phyloP scores from a whole-genome alignment of 2,888 invertebrate genomes.

The Theodoxus fluviatilis region DNA sequence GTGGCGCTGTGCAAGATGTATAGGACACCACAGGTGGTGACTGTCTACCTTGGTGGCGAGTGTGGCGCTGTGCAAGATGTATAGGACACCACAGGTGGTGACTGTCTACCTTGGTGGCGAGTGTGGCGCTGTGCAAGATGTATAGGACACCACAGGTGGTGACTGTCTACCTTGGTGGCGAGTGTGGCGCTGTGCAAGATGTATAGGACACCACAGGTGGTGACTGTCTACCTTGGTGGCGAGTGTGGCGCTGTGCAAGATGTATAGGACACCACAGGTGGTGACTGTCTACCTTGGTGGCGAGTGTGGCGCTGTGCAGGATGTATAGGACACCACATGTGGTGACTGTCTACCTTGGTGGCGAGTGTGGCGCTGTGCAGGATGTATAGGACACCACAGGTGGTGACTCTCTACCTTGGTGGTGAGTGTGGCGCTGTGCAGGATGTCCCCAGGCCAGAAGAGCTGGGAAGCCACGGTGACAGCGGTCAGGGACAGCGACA shows the following conservation, averaged over 20 bases:
- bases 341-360: constrained; percentile 53
- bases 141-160: too few species aligned
- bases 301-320: constrained; percentile 56
- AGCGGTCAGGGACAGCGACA: constrained; percentile 54
- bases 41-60: constrained; percentile 53
- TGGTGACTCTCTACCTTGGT: constrained; percentile 55
- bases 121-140: constrained; percentile 57
- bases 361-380: constrained; percentile 57
- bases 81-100: too few species aligned
- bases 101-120: constrained; percentile 54
- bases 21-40: too few species aligned
- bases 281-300: constrained; percentile 54
- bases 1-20: constrained; percentile 60
- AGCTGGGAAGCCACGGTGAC: constrained; percentile 58
- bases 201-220: too few species aligned
- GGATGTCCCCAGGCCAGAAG: constrained; percentile 59
- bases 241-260: constrained; percentile 57
- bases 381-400: too few species aligned
- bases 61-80: constrained; percentile 58
- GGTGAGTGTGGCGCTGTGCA: constrained; percentile 56
- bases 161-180: constrained; percentile 53
- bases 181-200: constrained; percentile 59
- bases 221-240: constrained; percentile 55
- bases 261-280: too few species aligned
- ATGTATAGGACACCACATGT: too few species aligned